Evolutionary conservation across 2,113 vertebrate genomes (phyloP).

Genomic region (Chlorocebus sabaeus): DNA sequence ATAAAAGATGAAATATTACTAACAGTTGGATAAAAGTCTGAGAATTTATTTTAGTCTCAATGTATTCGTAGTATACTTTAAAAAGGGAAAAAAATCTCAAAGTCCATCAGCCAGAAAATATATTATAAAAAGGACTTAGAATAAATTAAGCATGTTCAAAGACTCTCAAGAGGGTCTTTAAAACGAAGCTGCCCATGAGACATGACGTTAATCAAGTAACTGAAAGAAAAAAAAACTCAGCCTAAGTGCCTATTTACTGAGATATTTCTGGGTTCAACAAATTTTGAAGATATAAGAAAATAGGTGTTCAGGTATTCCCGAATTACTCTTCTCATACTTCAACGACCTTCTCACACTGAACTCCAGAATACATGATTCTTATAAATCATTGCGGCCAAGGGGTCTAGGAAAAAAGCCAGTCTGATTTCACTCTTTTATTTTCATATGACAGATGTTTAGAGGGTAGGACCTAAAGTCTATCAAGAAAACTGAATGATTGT

Average conservation of each 20-base stretch:
- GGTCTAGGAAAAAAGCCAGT: neutral
- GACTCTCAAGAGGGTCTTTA: slow-evolving; percentile 43
- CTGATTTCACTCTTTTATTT: neutral
- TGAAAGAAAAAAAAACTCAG: slow-evolving; percentile 7
- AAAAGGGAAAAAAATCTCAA: slow-evolving; percentile 60
- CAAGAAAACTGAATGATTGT: neutral
- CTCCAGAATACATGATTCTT: neutral
- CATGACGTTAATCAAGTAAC: slow-evolving; percentile 38
- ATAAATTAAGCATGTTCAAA: slow-evolving; percentile 40
- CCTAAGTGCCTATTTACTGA: slow-evolving; percentile 28
- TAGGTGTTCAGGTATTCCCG: neutral
- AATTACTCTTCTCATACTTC: neutral
- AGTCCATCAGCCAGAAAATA: slow-evolving; percentile 28
- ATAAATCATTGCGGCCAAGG: neutral
- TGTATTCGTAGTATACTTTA: neutral
- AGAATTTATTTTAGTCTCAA: slow-evolving; percentile 14
- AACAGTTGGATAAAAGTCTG: slow-evolving; percentile 10
- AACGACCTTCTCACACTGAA: neutral
- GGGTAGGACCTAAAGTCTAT: neutral
- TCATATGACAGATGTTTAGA: neutral
- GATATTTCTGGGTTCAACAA: neutral
- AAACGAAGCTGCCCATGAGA: slow-evolving; percentile 35
- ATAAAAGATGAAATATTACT: neutral
- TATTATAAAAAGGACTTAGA: neutral
- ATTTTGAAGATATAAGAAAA: neutral